A percentile compares a stretch with the other conserved stretches of the same genome.
Conservation (phyloP, 1,140 invertebrate genomes). For the Drosophila biarmipes region DNA sequence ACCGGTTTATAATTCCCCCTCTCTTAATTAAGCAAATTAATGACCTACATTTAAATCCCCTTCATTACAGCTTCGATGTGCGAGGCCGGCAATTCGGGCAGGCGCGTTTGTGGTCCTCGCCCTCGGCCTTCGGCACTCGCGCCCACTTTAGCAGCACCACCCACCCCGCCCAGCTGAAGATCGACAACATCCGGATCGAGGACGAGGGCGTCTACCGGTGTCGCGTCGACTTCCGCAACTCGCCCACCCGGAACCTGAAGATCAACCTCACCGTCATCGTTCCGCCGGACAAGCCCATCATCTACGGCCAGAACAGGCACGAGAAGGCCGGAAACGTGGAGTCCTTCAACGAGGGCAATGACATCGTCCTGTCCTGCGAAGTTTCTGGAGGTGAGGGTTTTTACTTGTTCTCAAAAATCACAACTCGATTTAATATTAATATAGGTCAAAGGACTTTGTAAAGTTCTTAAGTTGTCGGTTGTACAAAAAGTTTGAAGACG, state of each 20-base stretch:
- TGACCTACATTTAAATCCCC: background rate
- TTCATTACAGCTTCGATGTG: slow-evolving; percentile 91
- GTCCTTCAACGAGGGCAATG: slow-evolving; percentile 94
- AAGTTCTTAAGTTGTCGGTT: too few species aligned
- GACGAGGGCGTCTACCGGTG: slow-evolving; percentile 94
- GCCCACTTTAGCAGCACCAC: slow-evolving; percentile 90
- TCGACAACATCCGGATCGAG: slow-evolving; percentile 89
- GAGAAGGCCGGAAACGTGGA: slow-evolving; percentile 92
- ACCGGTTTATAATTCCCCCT: too few species aligned
- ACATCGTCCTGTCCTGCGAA: slow-evolving; percentile 93
- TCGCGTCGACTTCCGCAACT: slow-evolving; percentile 94
- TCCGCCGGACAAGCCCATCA: slow-evolving; percentile 92
- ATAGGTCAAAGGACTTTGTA: too few species aligned
- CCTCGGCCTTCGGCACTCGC: slow-evolving; percentile 90
- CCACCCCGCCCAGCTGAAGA: slow-evolving; percentile 89
- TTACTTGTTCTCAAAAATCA: background rate
- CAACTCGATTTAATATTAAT: background rate
- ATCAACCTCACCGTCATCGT: slow-evolving; percentile 95
- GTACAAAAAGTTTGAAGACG: too few species aligned
- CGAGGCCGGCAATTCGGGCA: slow-evolving; percentile 89
- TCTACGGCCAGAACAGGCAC: slow-evolving; percentile 92
- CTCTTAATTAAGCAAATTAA: background rate
- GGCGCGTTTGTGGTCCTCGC: slow-evolving; percentile 92
- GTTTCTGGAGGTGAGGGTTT: slow-evolving; percentile 92
- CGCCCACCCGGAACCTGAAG: slow-evolving; percentile 93